Percentiles rank a stretch among this genome's conserved stretches.
Evolutionary conservation across 2,113 vertebrate genomes (phyloP).

Genomic region (Petaurus breviceps): DNA sequence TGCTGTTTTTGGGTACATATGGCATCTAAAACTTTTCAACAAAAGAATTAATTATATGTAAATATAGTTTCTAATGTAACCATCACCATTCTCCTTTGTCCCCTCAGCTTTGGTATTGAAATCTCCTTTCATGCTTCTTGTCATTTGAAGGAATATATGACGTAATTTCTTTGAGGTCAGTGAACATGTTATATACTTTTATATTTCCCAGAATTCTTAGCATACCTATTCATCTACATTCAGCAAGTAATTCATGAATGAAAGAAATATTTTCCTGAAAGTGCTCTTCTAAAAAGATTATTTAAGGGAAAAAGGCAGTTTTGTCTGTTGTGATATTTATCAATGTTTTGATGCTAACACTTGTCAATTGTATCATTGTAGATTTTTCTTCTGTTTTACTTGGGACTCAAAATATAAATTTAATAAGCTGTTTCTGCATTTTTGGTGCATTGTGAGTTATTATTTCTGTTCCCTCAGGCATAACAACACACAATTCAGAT

Average conservation of each 20-base stretch:
- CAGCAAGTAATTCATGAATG: slow-evolving; percentile 34
- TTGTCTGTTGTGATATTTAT: background rate
- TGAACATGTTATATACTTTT: slow-evolving; percentile 31
- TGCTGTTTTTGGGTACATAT: background rate
- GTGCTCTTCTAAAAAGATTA: background rate
- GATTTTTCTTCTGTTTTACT: background rate
- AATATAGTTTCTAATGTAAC: background rate
- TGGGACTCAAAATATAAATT: background rate
- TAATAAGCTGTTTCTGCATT: slow-evolving; percentile 9
- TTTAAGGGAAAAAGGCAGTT: slow-evolving; percentile 33
- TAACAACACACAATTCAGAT: slow-evolving; percentile 28
- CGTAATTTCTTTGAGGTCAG: slow-evolving; percentile 54
- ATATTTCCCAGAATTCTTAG: background rate
- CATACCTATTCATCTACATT: slow-evolving; percentile 6
- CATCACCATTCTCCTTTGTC: background rate
- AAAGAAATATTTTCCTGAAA: slow-evolving; percentile 4
- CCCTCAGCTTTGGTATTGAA: background rate
- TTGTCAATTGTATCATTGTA: background rate
- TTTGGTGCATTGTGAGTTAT: slow-evolving; percentile 11
- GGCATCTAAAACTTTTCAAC: background rate
- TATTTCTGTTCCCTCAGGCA: slow-evolving; percentile 7
- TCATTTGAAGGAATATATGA: slow-evolving; percentile 32
- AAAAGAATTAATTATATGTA: background rate
- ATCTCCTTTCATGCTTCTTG: background rate
- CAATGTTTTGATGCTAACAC: slow-evolving; percentile 27